A percentile compares a stretch with the other conserved stretches of the same genome.
Conservation (phyloP, 2,888 invertebrate species). For the Chesias legatella region DNA sequence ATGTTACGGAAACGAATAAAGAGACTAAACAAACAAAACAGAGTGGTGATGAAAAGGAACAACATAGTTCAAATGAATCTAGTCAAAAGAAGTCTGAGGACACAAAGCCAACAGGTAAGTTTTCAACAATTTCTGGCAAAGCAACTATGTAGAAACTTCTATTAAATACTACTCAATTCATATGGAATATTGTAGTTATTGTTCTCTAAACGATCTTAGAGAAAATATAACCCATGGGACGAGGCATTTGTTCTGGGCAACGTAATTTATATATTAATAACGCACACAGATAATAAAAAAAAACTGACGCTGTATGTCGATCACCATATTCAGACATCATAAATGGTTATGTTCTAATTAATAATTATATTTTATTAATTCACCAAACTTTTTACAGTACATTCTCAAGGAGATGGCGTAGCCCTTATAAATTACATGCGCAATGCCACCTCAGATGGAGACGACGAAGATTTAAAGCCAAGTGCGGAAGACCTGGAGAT, state of each 20-base stretch:
- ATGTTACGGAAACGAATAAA: slow-evolving; percentile 26
- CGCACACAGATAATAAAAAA: no score
- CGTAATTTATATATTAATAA: no score
- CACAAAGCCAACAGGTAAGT: slow-evolving; percentile 33
- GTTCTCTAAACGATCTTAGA: no score
- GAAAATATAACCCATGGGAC: no score
- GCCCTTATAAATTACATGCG: slow-evolving; percentile 55
- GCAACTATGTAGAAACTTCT: no score
- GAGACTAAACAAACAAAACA: slow-evolving; percentile 18
- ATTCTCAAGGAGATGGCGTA: slow-evolving; percentile 49
- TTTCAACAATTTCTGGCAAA: background rate
- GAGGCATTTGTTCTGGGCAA: no score
- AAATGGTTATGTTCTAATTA: no score
- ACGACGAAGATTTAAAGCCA: slow-evolving; percentile 52
- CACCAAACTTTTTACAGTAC: slow-evolving; percentile 28
- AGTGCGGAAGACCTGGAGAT: slow-evolving; percentile 67
- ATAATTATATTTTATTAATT: no score
- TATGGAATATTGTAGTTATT: no score
- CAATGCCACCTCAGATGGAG: slow-evolving; percentile 40
- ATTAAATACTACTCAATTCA: no score
- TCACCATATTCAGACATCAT: no score
- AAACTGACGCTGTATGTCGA: no score
- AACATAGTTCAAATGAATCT: slow-evolving; percentile 17
- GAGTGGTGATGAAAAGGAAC: slow-evolving; percentile 19
- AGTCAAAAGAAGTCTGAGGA: slow-evolving; percentile 18